Percentiles rank a stretch among this genome's conserved stretches.
Evolutionary conservation across 2,113 vertebrate genomes (phyloP).

Genomic region (Otolemur garnettii): DNA sequence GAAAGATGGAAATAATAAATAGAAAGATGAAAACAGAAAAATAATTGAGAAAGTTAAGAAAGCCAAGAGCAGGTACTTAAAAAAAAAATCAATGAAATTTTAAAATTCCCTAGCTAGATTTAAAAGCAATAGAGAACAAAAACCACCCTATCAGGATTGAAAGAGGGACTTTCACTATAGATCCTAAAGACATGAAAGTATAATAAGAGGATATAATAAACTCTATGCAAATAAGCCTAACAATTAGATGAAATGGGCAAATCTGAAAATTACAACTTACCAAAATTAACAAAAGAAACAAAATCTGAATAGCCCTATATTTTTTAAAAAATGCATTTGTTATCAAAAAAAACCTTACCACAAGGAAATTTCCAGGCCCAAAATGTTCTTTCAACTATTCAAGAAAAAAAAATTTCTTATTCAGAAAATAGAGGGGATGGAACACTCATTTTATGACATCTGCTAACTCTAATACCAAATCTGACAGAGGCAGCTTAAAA

Average conservation of each 20-base stretch:
- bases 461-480: neutral
- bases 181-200: neutral
- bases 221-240: neutral
- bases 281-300: constrained; percentile 39
- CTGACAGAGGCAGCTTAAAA: neutral
- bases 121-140: constrained; percentile 19
- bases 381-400: neutral
- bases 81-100: constrained; percentile 13
- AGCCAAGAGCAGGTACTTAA: constrained; percentile 6
- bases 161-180: neutral
- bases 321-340: neutral
- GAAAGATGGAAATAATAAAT: neutral
- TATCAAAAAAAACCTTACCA: neutral
- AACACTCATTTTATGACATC: neutral
- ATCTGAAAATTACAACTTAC: neutral
- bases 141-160: neutral
- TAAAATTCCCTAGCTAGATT: neutral
- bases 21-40: constrained; percentile 16
- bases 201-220: neutral
- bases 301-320: neutral
- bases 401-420: constrained; percentile 35
- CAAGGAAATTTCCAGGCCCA: neutral
- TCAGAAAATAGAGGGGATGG: constrained; percentile 18
- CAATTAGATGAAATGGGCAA: constrained; percentile 19
- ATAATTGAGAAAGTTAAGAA: constrained; percentile 34